Conservation (phyloP, 2,113 vertebrate genomes). For the Sapayoa aenigma region DNA sequence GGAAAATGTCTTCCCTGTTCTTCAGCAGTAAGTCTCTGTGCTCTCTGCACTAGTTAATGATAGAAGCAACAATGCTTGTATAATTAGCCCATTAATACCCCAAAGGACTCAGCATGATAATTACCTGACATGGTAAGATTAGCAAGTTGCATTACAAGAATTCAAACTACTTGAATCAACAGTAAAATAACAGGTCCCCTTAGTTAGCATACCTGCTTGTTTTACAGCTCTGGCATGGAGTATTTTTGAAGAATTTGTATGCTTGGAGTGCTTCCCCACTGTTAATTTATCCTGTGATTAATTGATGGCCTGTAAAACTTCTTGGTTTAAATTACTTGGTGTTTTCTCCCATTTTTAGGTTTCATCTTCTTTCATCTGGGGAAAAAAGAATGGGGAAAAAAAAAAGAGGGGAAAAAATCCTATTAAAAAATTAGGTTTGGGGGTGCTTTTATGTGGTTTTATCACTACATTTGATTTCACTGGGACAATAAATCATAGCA, state of each 20-base stretch:
- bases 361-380: background rate
- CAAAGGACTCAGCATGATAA: slow-evolving; percentile 2
- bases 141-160: background rate
- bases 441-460: background rate
- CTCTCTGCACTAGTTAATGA: background rate
- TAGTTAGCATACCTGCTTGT: background rate
- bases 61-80: background rate
- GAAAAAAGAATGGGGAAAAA: background rate
- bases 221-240: background rate
- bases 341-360: background rate
- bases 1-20: background rate
- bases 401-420: fast-evolving
- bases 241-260: background rate
- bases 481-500: slow-evolving; percentile 13
- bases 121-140: background rate
- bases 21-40: background rate
- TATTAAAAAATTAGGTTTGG: background rate
- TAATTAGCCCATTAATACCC: slow-evolving; percentile 25
- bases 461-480: slow-evolving; percentile 29
- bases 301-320: background rate
- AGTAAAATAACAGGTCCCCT: background rate
- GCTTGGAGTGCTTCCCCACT: background rate
- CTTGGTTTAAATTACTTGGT: background rate
- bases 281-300: slow-evolving; percentile 14
- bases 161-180: background rate